Evolutionary conservation across 1,140 invertebrate species (phyloP).

Genomic region (Drosophila simulans): DNA sequence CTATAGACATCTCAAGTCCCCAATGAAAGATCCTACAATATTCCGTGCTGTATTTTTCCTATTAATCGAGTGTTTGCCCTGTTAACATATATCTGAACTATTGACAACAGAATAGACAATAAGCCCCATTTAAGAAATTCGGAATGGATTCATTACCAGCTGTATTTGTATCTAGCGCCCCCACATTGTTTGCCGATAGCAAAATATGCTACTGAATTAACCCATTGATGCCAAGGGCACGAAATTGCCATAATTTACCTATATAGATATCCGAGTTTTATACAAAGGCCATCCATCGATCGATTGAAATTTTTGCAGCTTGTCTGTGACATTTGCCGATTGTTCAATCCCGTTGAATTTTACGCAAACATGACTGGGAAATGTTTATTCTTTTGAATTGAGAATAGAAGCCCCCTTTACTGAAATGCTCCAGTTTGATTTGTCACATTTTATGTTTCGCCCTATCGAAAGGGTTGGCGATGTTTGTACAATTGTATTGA

Average conservation of each 20-base stretch:
- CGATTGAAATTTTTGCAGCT: constrained; percentile 72
- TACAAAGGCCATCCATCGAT: constrained; percentile 24
- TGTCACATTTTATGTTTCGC: constrained; percentile 30
- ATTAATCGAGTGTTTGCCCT: too few species aligned
- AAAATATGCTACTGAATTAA: constrained; percentile 46
- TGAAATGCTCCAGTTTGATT: constrained; percentile 13
- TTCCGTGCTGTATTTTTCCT: not conserved
- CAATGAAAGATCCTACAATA: too few species aligned
- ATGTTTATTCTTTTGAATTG: constrained; percentile 39
- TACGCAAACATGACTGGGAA: constrained; percentile 68
- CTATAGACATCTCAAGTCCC: too few species aligned
- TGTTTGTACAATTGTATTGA: constrained; percentile 47
- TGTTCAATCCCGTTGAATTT: constrained; percentile 48
- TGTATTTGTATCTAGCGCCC: constrained; percentile 54
- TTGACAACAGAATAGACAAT: not conserved
- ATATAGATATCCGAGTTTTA: constrained; percentile 25
- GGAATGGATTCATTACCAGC: constrained; percentile 33
- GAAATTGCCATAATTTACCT: constrained; percentile 37
- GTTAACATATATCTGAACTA: not conserved
- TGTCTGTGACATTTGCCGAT: constrained; percentile 51
- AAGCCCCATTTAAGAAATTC: not conserved
- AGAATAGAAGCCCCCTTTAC: constrained; percentile 37
- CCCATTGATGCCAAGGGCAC: constrained; percentile 38
- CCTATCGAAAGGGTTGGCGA: constrained; percentile 28
- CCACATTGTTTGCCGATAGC: constrained; percentile 47